Conservation (phyloP, 1,140 invertebrate species). For the Zaprionus inermis region DNA sequence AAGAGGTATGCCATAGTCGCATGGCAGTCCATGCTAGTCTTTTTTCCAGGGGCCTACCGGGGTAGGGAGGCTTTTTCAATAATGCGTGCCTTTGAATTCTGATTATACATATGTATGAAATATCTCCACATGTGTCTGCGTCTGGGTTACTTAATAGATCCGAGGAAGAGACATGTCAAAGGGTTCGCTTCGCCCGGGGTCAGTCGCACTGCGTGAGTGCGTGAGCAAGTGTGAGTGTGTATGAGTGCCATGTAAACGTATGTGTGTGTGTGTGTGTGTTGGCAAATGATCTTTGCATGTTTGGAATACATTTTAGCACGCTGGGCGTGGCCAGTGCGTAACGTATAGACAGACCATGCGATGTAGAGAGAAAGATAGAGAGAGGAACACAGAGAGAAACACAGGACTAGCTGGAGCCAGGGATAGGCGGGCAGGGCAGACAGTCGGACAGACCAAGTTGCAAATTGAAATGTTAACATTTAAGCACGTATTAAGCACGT, state of each 20-base stretch:
- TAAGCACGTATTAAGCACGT: conserved; percentile 76
- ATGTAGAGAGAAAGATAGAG: conserved; percentile 6
- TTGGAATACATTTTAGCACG: conserved; percentile 75
- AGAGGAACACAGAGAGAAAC: background rate
- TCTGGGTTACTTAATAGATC: conserved; percentile 40
- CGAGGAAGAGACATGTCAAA: conserved; percentile 64
- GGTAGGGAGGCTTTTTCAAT: conserved; percentile 58
- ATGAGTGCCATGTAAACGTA: conserved; percentile 4
- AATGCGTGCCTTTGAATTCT: conserved; percentile 81
- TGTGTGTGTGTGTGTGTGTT: conserved; percentile 42
- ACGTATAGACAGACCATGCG: conserved; percentile 41
- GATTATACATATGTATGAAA: conserved; percentile 61
- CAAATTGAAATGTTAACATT: conserved; percentile 80
- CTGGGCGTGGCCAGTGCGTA: conserved; percentile 76
- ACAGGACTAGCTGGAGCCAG: conserved; percentile 4
- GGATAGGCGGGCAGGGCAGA: conserved; percentile 21
- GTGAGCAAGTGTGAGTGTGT: conserved; percentile 12
- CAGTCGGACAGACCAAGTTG: conserved; percentile 47
- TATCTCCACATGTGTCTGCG: conserved; percentile 30
- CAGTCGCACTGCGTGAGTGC: conserved; percentile 11
- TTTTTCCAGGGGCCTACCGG: conserved; percentile 12
- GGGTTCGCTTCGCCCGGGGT: conserved; percentile 56
- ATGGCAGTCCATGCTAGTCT: conserved; percentile 1
- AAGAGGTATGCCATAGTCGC: background rate
- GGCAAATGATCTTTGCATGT: conserved; percentile 78